A percentile compares a stretch with the other conserved stretches of the same genome.
Conservation (phyloP, 2,113 vertebrate species). For the Bucco capensis region DNA sequence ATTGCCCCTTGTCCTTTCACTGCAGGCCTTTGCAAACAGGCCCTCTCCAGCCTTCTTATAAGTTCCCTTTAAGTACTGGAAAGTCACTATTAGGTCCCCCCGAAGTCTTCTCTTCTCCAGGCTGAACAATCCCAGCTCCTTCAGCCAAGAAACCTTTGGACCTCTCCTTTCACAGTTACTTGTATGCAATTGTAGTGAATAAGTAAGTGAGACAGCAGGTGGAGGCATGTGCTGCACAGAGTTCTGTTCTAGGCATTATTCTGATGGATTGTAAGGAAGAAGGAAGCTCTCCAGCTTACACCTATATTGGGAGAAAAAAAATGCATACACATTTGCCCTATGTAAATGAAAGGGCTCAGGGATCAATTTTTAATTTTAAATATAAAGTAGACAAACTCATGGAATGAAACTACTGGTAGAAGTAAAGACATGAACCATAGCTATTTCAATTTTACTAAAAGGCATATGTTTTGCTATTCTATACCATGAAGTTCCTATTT, state of each 20-base stretch:
- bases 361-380: background rate
- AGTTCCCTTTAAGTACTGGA: no score
- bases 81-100: no score
- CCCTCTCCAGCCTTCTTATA: no score
- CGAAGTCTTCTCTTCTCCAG: no score
- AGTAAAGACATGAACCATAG: background rate
- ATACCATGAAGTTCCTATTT: background rate
- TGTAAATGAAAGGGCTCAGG: background rate
- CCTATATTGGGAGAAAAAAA: background rate
- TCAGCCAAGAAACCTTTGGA: no score
- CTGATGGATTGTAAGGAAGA: background rate
- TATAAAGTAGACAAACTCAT: background rate
- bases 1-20: no score
- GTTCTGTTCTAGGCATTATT: background rate
- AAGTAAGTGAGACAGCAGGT: background rate
- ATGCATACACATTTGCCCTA: background rate
- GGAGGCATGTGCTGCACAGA: background rate
- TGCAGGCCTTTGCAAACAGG: no score
- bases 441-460: background rate
- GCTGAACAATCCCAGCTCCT: no score
- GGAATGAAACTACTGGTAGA: background rate
- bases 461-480: background rate
- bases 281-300: background rate
- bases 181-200: background rate
- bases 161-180: background rate